Evolutionary conservation across 2,113 vertebrate species (phyloP).

Genomic region (Silurus asotus): DNA sequence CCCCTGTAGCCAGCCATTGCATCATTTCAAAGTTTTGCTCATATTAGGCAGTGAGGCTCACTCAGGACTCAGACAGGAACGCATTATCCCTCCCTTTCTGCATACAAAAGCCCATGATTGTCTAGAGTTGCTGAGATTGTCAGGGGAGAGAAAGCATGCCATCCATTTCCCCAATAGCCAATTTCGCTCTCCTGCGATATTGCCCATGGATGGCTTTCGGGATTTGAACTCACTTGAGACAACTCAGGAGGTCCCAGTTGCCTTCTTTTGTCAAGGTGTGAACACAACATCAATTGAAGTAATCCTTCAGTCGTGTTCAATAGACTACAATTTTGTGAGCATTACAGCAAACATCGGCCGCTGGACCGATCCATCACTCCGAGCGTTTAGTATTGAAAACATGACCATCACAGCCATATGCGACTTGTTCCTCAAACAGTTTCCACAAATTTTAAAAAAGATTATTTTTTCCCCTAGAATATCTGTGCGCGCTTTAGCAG

Average conservation of each 20-base stretch:
- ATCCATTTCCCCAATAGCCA: not conserved
- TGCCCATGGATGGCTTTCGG: too few relatives aligned
- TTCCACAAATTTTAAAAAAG: not conserved
- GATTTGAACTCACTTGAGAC: not conserved
- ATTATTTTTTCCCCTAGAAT: not conserved
- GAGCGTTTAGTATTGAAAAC: not conserved
- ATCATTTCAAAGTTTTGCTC: not conserved
- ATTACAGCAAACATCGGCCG: not conserved
- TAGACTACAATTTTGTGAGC: not conserved
- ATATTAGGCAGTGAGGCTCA: not conserved
- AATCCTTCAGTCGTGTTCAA: not conserved
- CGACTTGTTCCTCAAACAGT: not conserved
- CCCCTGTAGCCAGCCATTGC: not conserved
- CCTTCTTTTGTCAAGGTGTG: not conserved
- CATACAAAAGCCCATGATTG: not conserved
- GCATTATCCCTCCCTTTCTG: not conserved
- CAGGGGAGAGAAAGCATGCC: not conserved
- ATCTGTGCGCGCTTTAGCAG: not conserved
- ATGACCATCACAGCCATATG: not conserved
- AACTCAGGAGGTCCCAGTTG: not conserved
- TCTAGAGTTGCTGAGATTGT: not conserved
- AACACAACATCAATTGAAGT: not conserved
- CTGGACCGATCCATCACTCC: not conserved
- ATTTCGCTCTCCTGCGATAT: not conserved
- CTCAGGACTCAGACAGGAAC: not conserved